Base-by-base conservation (phyloP, 2,888 invertebrate species). In the Tribolium freemani region DNA sequence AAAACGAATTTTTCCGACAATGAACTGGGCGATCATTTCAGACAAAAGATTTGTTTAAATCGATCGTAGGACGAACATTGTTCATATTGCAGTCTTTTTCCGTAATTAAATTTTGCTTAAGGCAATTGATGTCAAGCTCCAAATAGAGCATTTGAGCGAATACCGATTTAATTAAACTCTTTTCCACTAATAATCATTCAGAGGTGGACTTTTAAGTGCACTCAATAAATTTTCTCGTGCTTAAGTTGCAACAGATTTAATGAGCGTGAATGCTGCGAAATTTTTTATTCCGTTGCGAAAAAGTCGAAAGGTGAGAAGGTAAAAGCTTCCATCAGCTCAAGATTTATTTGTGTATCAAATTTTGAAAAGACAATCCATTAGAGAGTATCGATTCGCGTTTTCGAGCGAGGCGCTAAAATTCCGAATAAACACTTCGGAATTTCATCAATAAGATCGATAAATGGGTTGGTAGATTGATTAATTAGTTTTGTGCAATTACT, bases 391-490 rank as follows among this genome's bases (percentile, higher is more conserved):
- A 56, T 56, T 56, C 6, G 54, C 9, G 9, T 8, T 38, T 38
- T 38, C 9, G 6, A 38, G 38, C 8, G 38, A 38, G 38, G 8
- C 38, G 38, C 8, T 46, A 48, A 61, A 61, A 48, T 26, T 61
- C 30, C 16, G 50, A 48, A 61, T 50, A 61, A 61, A 61, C 61
- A 48, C 21, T 13, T 4, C 8, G 48, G 46, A 58, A 11, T 20
- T 60, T 60, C 6, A 63, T 61, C 60, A 61, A 48, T 61, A 30
- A 51, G 16, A 51, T 63, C 63, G 30, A 63, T 63, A 51, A 51
- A 51, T 63, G 63, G 53, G 38, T 51, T 8, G 20, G 38, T 51
- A 63, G 38, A 51, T 20, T 63, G 51, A 63, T 63, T 63, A 63
- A 61, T 61, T 61, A 48, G 48, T 31, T 10, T 26, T 31, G 16